These are phyloP conservation scores for Hystrix brachyura DNA, from an alignment of 2,113 vertebrate species.

Conservation along the genomic window DNA sequence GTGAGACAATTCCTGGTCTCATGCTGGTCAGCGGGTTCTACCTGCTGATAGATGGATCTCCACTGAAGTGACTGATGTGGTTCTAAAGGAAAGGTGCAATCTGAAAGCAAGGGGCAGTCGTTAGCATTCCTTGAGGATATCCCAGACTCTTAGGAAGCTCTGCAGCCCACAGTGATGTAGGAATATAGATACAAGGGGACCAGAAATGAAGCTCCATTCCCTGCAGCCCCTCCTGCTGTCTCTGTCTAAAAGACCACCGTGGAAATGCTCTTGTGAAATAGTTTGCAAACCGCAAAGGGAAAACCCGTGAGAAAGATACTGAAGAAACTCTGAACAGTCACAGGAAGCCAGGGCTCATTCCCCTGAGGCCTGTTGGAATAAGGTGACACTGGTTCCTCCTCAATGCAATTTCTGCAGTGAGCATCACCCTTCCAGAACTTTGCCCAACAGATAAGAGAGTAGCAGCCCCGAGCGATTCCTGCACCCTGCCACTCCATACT, in stretches of 20 bases:
- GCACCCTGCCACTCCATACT: neutral
- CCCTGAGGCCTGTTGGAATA: neutral
- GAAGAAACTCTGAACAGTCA: neutral
- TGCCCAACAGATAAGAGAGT: neutral
- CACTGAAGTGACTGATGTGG: neutral
- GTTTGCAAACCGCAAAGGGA: constrained; percentile 13
- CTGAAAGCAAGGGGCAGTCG: neutral
- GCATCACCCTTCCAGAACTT: neutral
- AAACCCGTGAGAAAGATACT: constrained; percentile 15
- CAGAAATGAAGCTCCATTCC: neutral
- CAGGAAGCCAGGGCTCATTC: neutral
- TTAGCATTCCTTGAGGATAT: neutral
- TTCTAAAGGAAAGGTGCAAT: neutral
- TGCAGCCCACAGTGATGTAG: neutral
- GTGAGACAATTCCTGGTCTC: constrained; percentile 4
- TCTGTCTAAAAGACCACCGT: neutral
- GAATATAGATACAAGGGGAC: neutral
- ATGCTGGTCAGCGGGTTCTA: constrained; percentile 14
- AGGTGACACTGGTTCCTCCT: neutral
- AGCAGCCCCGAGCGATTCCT: constrained; percentile 31
- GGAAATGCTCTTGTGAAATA: neutral
- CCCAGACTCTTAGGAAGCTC: neutral
- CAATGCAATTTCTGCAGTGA: neutral
- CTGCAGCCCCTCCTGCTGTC: neutral
- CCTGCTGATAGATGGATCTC: neutral